Base-by-base conservation (phyloP, 2,797 vertebrate species). In the Epinephelus coioides region DNA sequence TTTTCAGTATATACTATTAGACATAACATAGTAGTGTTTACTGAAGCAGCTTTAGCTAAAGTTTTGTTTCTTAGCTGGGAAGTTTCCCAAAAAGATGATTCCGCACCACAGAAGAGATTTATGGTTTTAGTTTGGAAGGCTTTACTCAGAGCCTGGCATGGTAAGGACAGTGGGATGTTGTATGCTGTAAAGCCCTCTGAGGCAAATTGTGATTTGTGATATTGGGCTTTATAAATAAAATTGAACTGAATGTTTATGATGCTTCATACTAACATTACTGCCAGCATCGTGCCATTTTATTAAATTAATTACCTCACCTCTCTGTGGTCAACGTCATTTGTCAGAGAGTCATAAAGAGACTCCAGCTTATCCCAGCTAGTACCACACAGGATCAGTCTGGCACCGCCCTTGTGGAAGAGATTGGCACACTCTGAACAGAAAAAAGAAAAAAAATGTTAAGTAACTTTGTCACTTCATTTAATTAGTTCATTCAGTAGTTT, bases 321-420 rank as follows among this genome's bases (percentile, higher is more conserved):
- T 75, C 94, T 96, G 64, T 97, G 97, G 81, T 99, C 97, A 57
- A 97, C 95, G 15, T 94, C 95, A 0, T 83, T 95, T 18, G 95
- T 96, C 88, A 99, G 90, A 59, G 95, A 91, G 34, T 98, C 96
- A 17, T 95, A 94, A 38, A 99, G 93, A 40, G 92, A 96, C 92
- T 99, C 96, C 51, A 99, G 91, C 53, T 97, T 97, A 69, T 99
- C 97, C 97, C 97, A 97, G 56, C 91, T 96, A 14, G 94, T 96
- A 12, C 98, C 98, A 80, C 98, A 98, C 23, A 99, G 85, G 83
- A 99, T 95, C 71, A 99, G 93, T 62, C 98, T 96, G 18, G 97
- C 97, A 18, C 98, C 98, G 2, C 96, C 96, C 18, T 93, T 76
- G 7, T 99, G 98, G 90, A 99, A 97, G 75, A 97, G 94, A 14